Evolutionary conservation across 2,797 vertebrate species (phyloP).

Genomic region (Adrianichthys oophorus): DNA sequence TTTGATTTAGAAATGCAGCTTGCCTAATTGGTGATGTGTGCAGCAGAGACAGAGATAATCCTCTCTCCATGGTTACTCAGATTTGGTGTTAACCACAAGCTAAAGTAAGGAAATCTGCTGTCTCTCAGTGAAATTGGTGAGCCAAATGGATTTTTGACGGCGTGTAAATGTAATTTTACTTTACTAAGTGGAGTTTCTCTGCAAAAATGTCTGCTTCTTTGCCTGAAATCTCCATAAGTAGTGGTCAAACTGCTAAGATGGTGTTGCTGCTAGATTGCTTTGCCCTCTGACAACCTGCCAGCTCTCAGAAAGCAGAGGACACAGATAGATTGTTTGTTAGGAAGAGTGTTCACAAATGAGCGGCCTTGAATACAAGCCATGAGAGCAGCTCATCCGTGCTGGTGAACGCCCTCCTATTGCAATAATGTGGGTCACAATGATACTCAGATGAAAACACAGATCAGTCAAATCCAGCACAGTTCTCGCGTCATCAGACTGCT

Average conservation of each 20-base stretch:
- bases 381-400: slow-evolving; percentile 54
- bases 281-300: slow-evolving; percentile 39
- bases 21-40: slow-evolving; percentile 57
- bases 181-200: slow-evolving; percentile 14
- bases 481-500: slow-evolving; percentile 9
- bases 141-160: slow-evolving; percentile 50
- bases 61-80: slow-evolving; percentile 41
- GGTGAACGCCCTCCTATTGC: slow-evolving; percentile 43
- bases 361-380: slow-evolving; percentile 50
- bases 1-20: slow-evolving; percentile 45
- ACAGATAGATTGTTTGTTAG: slow-evolving; percentile 34
- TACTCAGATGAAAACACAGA: slow-evolving; percentile 27
- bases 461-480: slow-evolving; percentile 30
- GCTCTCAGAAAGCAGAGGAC: slow-evolving; percentile 27
- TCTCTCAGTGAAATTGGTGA: slow-evolving; percentile 33
- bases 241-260: slow-evolving; percentile 23
- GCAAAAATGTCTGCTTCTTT: slow-evolving; percentile 43
- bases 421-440: slow-evolving; percentile 56
- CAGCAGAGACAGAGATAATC: slow-evolving; percentile 38
- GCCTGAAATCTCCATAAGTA: slow-evolving; percentile 15
- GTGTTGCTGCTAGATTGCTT: slow-evolving; percentile 27
- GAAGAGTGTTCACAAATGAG: slow-evolving; percentile 29
- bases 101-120: slow-evolving; percentile 42
- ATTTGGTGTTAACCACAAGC: slow-evolving; percentile 39
- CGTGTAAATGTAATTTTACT: slow-evolving; percentile 48